phyloP scores from a whole-genome alignment of 2,113 vertebrate species.

The Tamias sibiricus region DNA sequence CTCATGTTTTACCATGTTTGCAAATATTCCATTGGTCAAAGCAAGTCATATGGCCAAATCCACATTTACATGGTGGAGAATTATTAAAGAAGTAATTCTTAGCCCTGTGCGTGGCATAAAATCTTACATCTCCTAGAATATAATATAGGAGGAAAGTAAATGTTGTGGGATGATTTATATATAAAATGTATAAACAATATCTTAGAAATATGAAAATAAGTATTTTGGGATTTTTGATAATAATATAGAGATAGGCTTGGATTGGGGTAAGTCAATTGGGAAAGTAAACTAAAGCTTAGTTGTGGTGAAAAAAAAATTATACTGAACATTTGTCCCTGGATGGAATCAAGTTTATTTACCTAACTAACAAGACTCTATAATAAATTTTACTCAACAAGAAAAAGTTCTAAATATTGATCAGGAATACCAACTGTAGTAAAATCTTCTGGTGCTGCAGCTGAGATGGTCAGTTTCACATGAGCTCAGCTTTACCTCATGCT shows the following conservation, averaged over 20 bases:
- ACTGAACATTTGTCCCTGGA: background rate
- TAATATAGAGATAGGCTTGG: background rate
- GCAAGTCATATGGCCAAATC: background rate
- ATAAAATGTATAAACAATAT: background rate
- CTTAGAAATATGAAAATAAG: background rate
- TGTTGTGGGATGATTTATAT: background rate
- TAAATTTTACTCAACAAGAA: slow-evolving; percentile 19
- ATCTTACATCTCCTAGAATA: background rate
- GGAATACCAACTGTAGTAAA: background rate
- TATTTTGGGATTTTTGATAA: background rate
- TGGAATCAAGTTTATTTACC: background rate
- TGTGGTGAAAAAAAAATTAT: slow-evolving; percentile 1
- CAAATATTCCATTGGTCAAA: background rate
- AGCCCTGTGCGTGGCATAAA: background rate
- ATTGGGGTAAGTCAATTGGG: background rate
- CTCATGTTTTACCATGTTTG: background rate
- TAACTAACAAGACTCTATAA: background rate
- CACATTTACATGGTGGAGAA: background rate
- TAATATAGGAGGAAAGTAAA: background rate
- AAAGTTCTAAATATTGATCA: background rate
- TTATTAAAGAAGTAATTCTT: background rate
- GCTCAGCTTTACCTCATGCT: background rate
- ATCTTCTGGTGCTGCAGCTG: no score
- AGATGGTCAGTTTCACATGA: background rate
- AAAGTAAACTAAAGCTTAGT: background rate